Conservation (phyloP, 2,113 vertebrate genomes). For the Cochlearius cochlearius region DNA sequence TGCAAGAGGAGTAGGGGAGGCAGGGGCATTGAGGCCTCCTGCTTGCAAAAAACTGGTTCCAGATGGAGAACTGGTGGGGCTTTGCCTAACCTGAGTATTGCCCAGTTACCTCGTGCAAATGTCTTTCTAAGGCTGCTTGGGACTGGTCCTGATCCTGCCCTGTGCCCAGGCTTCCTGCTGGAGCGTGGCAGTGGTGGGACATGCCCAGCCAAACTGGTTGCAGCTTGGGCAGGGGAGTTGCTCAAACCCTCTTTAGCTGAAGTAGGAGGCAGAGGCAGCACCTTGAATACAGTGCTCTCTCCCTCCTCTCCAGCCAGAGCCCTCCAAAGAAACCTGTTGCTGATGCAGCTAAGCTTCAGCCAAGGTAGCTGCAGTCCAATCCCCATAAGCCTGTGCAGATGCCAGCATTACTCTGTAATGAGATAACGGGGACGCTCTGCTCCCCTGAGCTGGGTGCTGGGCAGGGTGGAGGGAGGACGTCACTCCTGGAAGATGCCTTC, state of each 20-base stretch:
- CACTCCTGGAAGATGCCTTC: rapidly evolving
- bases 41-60: not conserved
- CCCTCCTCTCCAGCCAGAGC: not conserved
- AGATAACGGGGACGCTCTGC: not conserved
- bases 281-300: not conserved
- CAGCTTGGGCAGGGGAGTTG: not conserved
- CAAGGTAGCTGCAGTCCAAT: not conserved
- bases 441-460: not conserved
- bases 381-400: not conserved
- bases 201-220: not conserved
- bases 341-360: not conserved
- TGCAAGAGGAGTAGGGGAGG: not conserved
- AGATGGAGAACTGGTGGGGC: not conserved
- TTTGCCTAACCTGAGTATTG: rapidly evolving
- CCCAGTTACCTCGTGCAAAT: rapidly evolving
- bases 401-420: not conserved
- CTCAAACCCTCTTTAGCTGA: not conserved
- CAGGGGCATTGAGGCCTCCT: rapidly evolving
- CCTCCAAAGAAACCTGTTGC: not conserved
- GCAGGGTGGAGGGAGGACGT: not conserved
- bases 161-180: not conserved
- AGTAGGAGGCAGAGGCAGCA: not conserved
- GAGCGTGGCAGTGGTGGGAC: not conserved
- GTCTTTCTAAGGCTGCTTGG: not conserved
- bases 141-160: not conserved